Base-by-base conservation (phyloP, 2,113 vertebrate genomes). In the Toxotes chatareus region DNA sequence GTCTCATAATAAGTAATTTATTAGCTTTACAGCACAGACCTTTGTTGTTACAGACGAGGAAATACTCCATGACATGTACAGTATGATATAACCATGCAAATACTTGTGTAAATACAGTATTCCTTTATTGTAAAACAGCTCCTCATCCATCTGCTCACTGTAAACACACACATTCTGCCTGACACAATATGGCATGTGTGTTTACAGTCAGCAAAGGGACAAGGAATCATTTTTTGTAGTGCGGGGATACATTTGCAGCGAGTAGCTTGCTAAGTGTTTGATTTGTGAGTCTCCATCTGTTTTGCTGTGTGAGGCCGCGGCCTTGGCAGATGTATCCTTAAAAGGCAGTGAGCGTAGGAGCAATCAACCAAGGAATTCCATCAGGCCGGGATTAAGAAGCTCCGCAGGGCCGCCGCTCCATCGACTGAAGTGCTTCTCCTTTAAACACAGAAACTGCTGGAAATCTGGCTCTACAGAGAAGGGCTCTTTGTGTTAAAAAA, bases 281-380 rank as follows among this genome's bases (percentile, higher is more conserved):
- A 95, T 95, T 94, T 95, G 94, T 90, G 88, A 93, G 88, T 70
- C 89, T 89, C 85, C 80, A 73, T 91, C 87, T 92, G 89, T 89
- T 93, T 92, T 86, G 85, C 87, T 75, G 80, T 67, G 82, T 17
- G 83, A 76, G 88, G 85, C 83, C 71, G 23, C 46, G 64, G 90
- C 86, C 87, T 84, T 83, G 89, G 92, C 90, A 95, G 90, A 94
- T 88, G 87, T 92, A 91, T 87, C 95, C 95, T 94, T 95, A 96
- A 95, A 96, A 95, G 95, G 95, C 88, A 96, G 92, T 84, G 92
- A 91, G 93, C 63, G 67, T 92, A 84, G 91, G 87, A 92, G 93
- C 92, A 92, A 94, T 92, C 93, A 93, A 92, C 83, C 91, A 88
- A 93, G 86, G 89, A 93, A 95, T 95, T 94, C 91, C 90, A 91